These are phyloP conservation scores for Notiomystis cincta DNA, from an alignment of 2,113 vertebrate species.

Conservation along the genomic window DNA sequence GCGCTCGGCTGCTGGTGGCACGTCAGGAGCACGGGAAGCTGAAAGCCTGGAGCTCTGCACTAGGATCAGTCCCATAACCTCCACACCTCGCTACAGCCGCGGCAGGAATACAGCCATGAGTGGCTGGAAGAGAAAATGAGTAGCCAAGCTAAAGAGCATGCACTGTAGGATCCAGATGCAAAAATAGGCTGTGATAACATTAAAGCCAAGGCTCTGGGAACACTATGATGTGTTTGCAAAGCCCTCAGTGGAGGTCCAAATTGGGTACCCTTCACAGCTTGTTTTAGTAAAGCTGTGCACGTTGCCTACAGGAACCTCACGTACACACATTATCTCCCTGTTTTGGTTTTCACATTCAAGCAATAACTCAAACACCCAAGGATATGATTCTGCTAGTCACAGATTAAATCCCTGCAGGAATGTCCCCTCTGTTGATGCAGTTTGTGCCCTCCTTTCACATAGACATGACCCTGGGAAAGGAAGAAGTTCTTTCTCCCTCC, in stretches of 20 bases:
- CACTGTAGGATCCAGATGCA: not conserved
- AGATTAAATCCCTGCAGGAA: not conserved
- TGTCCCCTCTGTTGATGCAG: not conserved
- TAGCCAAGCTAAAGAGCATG: not conserved
- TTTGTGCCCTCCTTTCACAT: not conserved
- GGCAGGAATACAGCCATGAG: not conserved
- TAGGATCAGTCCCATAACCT: not conserved
- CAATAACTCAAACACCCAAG: not conserved
- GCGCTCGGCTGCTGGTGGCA: accelerated
- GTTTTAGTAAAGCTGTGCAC: not conserved
- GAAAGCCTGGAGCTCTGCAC: accelerated
- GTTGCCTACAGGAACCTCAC: not conserved
- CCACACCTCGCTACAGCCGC: not conserved
- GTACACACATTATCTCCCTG: accelerated
- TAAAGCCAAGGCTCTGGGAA: not conserved
- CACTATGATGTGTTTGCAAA: not conserved
- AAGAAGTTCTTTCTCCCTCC: not conserved
- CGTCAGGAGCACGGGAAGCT: not conserved
- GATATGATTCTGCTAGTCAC: not conserved
- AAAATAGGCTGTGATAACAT: not conserved
- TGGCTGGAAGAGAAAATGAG: not conserved
- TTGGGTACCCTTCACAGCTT: not conserved
- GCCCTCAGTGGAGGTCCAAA: not conserved
- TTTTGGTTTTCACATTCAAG: not conserved
- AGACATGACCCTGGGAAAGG: not conserved